Evolutionary conservation across 2,113 vertebrate genomes (phyloP), one percentile per base, ranked within the genome.

Genomic region (Gymnogyps californianus): DNA sequence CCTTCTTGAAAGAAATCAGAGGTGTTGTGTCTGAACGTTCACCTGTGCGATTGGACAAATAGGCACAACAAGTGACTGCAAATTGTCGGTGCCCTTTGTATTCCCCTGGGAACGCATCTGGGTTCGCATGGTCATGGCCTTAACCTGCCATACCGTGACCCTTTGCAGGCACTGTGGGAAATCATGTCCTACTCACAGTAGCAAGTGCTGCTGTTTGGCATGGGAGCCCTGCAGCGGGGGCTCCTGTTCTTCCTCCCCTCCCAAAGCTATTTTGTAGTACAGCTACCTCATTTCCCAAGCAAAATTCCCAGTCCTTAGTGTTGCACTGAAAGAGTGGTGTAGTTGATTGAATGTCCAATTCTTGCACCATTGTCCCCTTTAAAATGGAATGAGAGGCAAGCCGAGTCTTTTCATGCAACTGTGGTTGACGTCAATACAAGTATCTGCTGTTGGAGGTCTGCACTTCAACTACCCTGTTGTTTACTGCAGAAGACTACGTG

Each of bases 121-220:
- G 49, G 13, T 13, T 78, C 5, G 4, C 6, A 0, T 28, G 69
- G 25, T 28, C 14, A 0, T 12, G 52, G 38, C 42, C 28, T n/a
- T 28, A 7, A 32, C 32, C 13, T 11, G 58, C 51, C 13, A 5
- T 11, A 5, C 12, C 0, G 2, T 25, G 66, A 38, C 46, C 31
- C 13, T 47, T 20, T 4, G 26, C 9, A 38, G 42, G 22, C 6
- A 0, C 32, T 32, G 17, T 4, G 34, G 58, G 64, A 3, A n/a
- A 5, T 38, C 1, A 1, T 3, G 19, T 59, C 31, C 10, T 42
- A 8, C 36, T 38, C n/a, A 16, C 16, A 5, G 52, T 1, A 57
- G 47, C 8, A 10, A 34, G 18, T 36, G 47, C 36, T 66, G 46
- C 4, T 21, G 16, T 28, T 32, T 25, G 52, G 11, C 17, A 5